Percentiles rank a stretch among this genome's conserved stretches.
Evolutionary conservation across 2,113 vertebrate genomes (phyloP).

Genomic region (Smithornis capensis): DNA sequence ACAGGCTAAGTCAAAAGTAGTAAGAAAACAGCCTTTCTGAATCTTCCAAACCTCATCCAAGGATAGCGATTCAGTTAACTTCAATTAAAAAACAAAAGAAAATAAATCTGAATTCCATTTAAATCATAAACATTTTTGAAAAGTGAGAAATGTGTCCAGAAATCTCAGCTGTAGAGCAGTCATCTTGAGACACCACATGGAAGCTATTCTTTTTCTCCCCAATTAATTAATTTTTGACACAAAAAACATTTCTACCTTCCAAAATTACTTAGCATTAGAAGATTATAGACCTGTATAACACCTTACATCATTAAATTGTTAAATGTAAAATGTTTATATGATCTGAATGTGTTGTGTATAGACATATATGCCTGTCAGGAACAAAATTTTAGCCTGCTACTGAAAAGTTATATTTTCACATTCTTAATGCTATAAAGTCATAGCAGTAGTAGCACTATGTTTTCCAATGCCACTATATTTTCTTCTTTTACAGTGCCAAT

Average conservation of each 20-base stretch:
- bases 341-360: not conserved
- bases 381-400: not conserved
- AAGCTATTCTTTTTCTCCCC: not conserved
- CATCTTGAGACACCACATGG: not conserved
- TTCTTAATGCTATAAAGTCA: not conserved
- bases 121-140: not conserved
- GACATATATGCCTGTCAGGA: not conserved
- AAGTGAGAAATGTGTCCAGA: not conserved
- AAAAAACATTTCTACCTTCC: not conserved
- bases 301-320: not conserved
- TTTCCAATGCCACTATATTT: not conserved
- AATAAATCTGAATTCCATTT: not conserved
- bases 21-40: not conserved
- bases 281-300: not conserved
- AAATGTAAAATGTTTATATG: not conserved
- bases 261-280: not conserved
- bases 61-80: not conserved
- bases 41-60: not conserved
- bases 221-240: not conserved
- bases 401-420: not conserved
- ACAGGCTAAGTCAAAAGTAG: not conserved
- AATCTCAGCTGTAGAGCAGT: not conserved
- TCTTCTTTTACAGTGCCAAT: not conserved
- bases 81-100: not conserved
- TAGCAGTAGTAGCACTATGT: not conserved